Base-by-base conservation (phyloP, 2,797 vertebrate genomes). In the Lutjanus campechanus region DNA sequence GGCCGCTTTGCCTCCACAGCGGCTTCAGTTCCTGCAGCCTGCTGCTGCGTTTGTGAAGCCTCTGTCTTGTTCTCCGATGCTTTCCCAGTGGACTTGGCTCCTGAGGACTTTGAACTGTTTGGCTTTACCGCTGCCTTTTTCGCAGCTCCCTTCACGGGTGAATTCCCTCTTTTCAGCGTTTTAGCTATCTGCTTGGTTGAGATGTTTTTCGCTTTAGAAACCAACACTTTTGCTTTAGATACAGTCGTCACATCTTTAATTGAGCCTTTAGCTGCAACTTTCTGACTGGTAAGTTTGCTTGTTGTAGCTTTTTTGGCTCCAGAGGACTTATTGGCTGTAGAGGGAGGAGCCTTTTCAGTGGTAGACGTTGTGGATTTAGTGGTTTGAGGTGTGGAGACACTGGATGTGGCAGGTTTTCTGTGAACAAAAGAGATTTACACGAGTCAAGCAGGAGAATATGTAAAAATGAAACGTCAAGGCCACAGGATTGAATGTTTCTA, bases 161-260 rank as follows among this genome's bases (percentile, higher is more conserved):
- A 3, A 13, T 15, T 72, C 54, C 55, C 51, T 0, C 46, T 22
- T 56, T 73, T 76, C 0, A 2, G 0, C 0, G 6, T 55, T 72
- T 84, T 87, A 8, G 11, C 8, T 0, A 8, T 16, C 44, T 47
- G 73, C 50, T 61, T 65, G 12, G 19, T 29, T 15, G 68, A 59
- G 5, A 53, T 2, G 5, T 15, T 76, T 58, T 85, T 89, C 1
- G 69, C 79, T 77, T 85, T 87, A 3, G 78, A 70, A 41, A 82
- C 51, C n/a, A 74, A 22, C 1, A 69, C 72, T 61, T 83, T 88
- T 10, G 72, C 51, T 53, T 81, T 76, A 6, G 47, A n/a, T 13
- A 44, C 43, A 17, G 11, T 19, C 0, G 11, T 6, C 2, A 4
- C 17, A 11, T 15, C n/a, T 76, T 83, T 77, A 29, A 20, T 43